Evolutionary conservation across 35 echinoderm and acorn worm species (phyloP), one percentile per base, ranked within the genome.

Genomic region (Heliocidaris erythrogramma): DNA sequence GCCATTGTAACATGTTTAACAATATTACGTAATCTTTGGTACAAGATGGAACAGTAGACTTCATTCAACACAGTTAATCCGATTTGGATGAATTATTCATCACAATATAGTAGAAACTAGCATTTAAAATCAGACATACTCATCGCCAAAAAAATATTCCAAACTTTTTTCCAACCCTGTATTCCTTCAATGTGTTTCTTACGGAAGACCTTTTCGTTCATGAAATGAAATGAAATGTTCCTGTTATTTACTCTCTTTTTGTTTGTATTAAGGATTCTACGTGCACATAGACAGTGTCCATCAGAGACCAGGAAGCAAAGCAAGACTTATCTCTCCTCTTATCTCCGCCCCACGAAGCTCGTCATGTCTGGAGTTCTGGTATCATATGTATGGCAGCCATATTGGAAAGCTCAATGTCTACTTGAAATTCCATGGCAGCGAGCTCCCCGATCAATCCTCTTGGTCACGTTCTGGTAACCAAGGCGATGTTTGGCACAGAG

Each of bases 381-480:
- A 87, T 50, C 94, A 94, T 14, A 94, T 94, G 94, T 94, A 94
- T 31, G 94, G 94, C 61, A 94, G 84, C 30, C 47, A 94, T 87
- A 49, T 86, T 30, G 94, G 84, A 86, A 12, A 48, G 4, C 78
- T 94, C 9, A 94, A 87, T 47, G 94, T 94, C 35, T 94, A 86
- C 13, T n/a, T 56, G 6, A 49, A 86, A 16, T 11, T 32, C 16
- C 7, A 49, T 14, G 94, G 47, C 32, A 18, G 78, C 31, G 48
- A 10, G 21, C 47, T 94, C 30, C 94, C 94, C 17, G 14, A 47
- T 13, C 47, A 31, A 59, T 85, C 61, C 2, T 11, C 49, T 94
- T 94, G 94, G 94, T 47, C 30, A 21, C 61, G 24, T 42, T 24
- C 69, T 50, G 94, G 94, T 49, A 86, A 94, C 78, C 94, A 94